Evolutionary conservation across 2,797 vertebrate species (phyloP), one percentile per base, ranked within the genome.

Genomic region (Corythornis leucogaster): DNA sequence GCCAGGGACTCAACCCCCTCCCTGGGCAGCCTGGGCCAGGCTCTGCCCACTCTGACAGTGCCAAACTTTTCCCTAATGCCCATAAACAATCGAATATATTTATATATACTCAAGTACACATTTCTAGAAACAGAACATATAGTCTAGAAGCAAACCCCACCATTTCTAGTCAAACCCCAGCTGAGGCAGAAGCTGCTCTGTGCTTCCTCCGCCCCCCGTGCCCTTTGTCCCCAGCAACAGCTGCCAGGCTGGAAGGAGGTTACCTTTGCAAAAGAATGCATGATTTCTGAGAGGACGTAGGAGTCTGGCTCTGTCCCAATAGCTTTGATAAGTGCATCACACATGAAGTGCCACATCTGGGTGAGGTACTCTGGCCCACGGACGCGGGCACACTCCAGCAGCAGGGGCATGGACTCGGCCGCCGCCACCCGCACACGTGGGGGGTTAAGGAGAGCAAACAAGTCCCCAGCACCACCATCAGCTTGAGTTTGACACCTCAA

Each of bases 301-400:
- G 99, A 99, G 94, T 99, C 99, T 1, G 99, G 99, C 84, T 99
- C 99, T 0, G 99, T 99, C 68, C 99, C 99, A 53, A 99, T 99
- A 81, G 99, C 98, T 97, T 99, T 99, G 97, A 99, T 99, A 74
- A 99, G 98, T 0, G 99, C 99, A 50, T 99, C 99, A 51, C 99
- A 99, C 99, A 99, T 99, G 96, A 99, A 99, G 96, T 99, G 99
- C 99, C 99, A 99, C 99, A 99, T 99, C 97, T 99, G 98, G 0
- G 99, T 99, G 81, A 99, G 98, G 80, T 99, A 99, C 67, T 99
- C 99, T 0, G 99, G 99, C 4, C 99, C 99, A 45, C 99, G 98
- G 7, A 99, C 99, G 66, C 98, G 96, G 0, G 99, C 99, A 40
- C 99, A 99, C 95, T 99, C 99, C 57, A 99, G 97, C 50, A 99